Evolutionary conservation across 2,797 vertebrate species (phyloP).

Genomic region (Cossypha heuglini): DNA sequence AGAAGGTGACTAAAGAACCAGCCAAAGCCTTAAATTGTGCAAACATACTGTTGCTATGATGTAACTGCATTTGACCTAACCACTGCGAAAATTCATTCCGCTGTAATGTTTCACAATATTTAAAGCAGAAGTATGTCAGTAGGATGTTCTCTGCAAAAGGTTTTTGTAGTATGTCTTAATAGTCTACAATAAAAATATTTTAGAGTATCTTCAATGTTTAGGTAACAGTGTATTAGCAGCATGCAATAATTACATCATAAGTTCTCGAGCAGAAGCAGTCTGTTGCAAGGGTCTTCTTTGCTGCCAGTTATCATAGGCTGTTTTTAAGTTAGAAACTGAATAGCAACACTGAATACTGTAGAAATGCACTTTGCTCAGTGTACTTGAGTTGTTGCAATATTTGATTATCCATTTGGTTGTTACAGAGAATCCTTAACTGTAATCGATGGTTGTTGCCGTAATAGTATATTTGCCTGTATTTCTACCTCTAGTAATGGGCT

Average conservation of each 20-base stretch:
- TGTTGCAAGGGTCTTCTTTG: slow-evolving; percentile 82
- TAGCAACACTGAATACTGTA: slow-evolving; percentile 90
- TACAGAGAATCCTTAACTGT: slow-evolving; percentile 87
- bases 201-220: slow-evolving; percentile 85
- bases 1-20: slow-evolving; percentile 91
- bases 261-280: slow-evolving; percentile 80
- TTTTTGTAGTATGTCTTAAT: slow-evolving; percentile 85
- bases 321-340: slow-evolving; percentile 84
- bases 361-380: slow-evolving; percentile 95
- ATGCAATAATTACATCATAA: slow-evolving; percentile 85
- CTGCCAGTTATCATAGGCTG: slow-evolving; percentile 82
- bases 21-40: slow-evolving; percentile 86
- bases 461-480: slow-evolving; percentile 90
- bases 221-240: slow-evolving; percentile 82
- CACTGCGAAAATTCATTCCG: slow-evolving; percentile 90
- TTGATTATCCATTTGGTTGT: slow-evolving; percentile 86
- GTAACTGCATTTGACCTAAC: slow-evolving; percentile 84
- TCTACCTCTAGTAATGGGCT: slow-evolving; percentile 97
- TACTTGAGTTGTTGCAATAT: slow-evolving; percentile 96
- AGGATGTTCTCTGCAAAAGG: slow-evolving; percentile 79
- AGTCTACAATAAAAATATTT: slow-evolving; percentile 82
- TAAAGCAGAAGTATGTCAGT: slow-evolving; percentile 82
- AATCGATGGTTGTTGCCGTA: slow-evolving; percentile 87
- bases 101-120: slow-evolving; percentile 87
- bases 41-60: slow-evolving; percentile 86